phyloP scores from a whole-genome alignment of 2,888 invertebrate species.

The Volucella bombylans region DNA sequence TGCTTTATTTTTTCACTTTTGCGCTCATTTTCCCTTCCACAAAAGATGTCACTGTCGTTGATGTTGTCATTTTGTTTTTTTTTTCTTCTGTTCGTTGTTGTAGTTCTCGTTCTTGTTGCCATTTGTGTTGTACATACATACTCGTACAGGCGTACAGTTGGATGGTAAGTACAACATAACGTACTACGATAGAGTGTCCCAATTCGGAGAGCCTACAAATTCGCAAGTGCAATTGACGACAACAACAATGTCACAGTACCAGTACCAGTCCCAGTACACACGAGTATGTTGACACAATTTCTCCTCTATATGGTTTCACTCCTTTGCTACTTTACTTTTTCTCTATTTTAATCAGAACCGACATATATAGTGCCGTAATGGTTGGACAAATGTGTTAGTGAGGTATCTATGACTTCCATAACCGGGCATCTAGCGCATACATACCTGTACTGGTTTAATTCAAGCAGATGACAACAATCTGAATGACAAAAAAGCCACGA shows the following conservation, averaged over 20 bases:
- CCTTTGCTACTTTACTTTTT: constrained; percentile 47
- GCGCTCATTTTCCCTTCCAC: constrained; percentile 45
- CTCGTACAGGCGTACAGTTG: too few relatives aligned
- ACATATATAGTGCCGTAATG: background rate
- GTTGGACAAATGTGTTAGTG: background rate
- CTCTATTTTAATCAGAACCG: constrained; percentile 3
- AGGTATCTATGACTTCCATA: constrained; percentile 36
- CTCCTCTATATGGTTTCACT: constrained; percentile 61
- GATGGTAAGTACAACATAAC: too few relatives aligned
- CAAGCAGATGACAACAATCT: constrained; percentile 58
- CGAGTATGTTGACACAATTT: constrained; percentile 63
- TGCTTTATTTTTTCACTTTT: constrained; percentile 20
- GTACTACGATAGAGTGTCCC: constrained; percentile 51
- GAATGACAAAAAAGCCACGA: background rate
- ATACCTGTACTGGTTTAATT: constrained; percentile 34
- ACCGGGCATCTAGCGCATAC: constrained; percentile 17
- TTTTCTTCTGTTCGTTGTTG: constrained; percentile 38
- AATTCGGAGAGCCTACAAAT: constrained; percentile 63
- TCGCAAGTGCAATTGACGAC: constrained; percentile 65
- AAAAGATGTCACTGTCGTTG: constrained; percentile 67
- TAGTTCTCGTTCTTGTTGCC: constrained; percentile 25
- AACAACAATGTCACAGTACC: constrained; percentile 6
- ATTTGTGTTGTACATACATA: background rate
- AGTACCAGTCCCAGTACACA: constrained; percentile 1
- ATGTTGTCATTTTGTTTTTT: constrained; percentile 9